phyloP scores from a whole-genome alignment of 1,140 invertebrate species.

The Brachionus koreanus region DNA sequence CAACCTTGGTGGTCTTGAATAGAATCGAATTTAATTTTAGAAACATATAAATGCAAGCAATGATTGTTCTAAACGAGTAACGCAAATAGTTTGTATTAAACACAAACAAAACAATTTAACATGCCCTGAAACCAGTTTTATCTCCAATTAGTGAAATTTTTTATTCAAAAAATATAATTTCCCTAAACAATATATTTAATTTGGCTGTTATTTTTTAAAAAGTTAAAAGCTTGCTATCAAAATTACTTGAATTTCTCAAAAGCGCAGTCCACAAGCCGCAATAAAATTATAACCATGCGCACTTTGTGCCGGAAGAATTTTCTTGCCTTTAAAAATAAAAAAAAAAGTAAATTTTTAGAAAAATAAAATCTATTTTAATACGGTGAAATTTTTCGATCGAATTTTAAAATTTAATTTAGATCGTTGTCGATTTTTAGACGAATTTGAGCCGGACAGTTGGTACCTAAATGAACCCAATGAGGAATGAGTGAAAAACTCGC shows the following conservation, averaged over 20 bases:
- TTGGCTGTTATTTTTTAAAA: neutral
- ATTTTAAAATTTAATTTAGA: neutral
- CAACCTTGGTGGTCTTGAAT: neutral
- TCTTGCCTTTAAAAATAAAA: constrained; percentile 11
- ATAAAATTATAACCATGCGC: neutral
- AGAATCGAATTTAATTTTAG: neutral
- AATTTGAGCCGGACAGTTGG: neutral
- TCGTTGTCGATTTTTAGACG: neutral
- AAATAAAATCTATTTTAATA: neutral
- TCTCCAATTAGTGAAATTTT: constrained; percentile 1
- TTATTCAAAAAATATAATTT: neutral
- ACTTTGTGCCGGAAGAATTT: constrained; percentile 40
- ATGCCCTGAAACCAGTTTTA: neutral
- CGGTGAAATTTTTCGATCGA: neutral
- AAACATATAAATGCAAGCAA: neutral
- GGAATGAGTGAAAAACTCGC: neutral
- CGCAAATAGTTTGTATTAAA: constrained; percentile 1
- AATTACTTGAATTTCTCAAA: constrained; percentile 19
- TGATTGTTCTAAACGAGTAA: neutral
- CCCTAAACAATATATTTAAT: neutral
- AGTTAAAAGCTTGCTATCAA: neutral
- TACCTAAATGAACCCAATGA: neutral
- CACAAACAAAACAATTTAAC: neutral
- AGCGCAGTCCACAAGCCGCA: constrained; percentile 6
- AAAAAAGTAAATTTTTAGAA: neutral